Percentiles rank a stretch among this genome's conserved stretches.
Conservation (phyloP, 2,888 invertebrate species). For the Clitarchus hookeri region DNA sequence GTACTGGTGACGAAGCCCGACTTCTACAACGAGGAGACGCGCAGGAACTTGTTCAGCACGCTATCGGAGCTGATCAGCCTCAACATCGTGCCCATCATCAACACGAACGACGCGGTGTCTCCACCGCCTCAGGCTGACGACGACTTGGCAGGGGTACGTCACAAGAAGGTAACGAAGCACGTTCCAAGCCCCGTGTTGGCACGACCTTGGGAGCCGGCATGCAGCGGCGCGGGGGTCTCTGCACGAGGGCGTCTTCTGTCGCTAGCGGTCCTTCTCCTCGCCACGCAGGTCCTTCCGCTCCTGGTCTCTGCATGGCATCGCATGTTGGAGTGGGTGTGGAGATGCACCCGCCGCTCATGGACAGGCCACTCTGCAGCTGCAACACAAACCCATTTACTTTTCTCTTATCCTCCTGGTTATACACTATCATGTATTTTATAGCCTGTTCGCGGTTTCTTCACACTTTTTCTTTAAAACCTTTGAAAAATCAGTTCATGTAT, state of each 20-base stretch:
- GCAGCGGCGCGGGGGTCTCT: not conserved
- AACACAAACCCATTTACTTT: too few species aligned
- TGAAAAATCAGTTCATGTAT: too few species aligned
- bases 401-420: too few species aligned
- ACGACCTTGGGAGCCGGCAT: not conserved
- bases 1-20: constrained; percentile 98
- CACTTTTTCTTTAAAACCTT: too few species aligned
- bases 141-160: constrained; percentile 75
- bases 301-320: too few species aligned
- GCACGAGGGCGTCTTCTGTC: not conserved
- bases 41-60: constrained; percentile 90
- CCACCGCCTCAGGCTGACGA: constrained; percentile 90
- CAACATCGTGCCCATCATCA: constrained; percentile 98
- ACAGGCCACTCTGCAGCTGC: too few species aligned
- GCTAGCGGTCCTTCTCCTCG: not conserved
- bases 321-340: too few species aligned
- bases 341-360: too few species aligned
- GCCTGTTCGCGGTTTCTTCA: too few species aligned
- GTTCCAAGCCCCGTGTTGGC: not conserved
- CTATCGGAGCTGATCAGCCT: constrained; percentile 91
- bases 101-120: constrained; percentile 98
- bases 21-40: constrained; percentile 95
- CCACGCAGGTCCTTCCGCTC: not conserved
- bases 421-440: too few species aligned
- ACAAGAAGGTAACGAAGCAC: constrained; percentile 61